These are phyloP conservation scores for Caenorhabditis sp. DNA, from an alignment of 2,888 invertebrate genomes.

Conservation along the genomic window DNA sequence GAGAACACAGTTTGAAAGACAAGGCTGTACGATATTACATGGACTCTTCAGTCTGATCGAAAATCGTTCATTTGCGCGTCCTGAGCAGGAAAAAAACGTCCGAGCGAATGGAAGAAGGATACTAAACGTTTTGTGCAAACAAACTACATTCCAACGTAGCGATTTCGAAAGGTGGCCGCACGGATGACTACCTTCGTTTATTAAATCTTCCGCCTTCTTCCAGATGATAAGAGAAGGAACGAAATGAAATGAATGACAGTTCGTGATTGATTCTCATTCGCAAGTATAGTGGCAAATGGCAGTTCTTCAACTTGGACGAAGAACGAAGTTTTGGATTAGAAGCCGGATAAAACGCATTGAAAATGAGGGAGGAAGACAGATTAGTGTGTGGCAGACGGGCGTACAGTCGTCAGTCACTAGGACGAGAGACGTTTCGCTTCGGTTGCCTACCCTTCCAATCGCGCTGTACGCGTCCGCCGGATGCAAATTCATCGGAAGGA, in stretches of 20 bases:
- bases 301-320: neutral
- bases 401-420: conserved; percentile 47
- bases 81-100: conserved; percentile 27
- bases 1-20: neutral
- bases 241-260: neutral
- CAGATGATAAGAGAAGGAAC: neutral
- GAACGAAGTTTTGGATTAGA: conserved; percentile 39
- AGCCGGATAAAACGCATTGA: conserved; percentile 52
- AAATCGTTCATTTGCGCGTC: conserved; percentile 47
- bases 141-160: conserved; percentile 51
- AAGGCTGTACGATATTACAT: conserved; percentile 16
- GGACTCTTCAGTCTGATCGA: conserved; percentile 19
- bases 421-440: conserved; percentile 53
- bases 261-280: neutral
- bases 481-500: conserved; percentile 45
- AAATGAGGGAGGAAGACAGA: conserved; percentile 50
- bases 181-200: conserved; percentile 15
- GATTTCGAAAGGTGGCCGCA: conserved; percentile 35
- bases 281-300: neutral
- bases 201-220: neutral
- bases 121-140: conserved; percentile 61
- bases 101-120: conserved; percentile 35
- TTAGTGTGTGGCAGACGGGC: conserved; percentile 53
- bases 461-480: conserved; percentile 49
- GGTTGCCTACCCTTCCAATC: conserved; percentile 40